Evolutionary conservation across 2,797 vertebrate species (phyloP).

Genomic region (Sebastes itinus): DNA sequence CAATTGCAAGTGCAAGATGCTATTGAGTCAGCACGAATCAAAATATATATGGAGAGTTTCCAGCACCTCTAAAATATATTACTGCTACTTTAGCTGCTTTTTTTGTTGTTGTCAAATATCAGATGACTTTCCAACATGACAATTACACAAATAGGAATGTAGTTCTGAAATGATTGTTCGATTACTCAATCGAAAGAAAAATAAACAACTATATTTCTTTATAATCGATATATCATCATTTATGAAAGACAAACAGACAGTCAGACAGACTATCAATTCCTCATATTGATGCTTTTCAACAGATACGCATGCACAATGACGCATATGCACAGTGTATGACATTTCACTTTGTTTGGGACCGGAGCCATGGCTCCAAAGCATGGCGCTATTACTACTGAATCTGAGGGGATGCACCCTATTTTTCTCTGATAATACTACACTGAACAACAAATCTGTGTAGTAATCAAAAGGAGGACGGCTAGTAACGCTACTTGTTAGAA

Average conservation of each 20-base stretch:
- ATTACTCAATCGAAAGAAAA: background rate
- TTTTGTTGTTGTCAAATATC: background rate
- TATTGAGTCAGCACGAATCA: background rate
- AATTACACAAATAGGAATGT: background rate
- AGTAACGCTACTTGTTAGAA: too few species aligned
- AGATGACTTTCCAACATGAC: too few species aligned
- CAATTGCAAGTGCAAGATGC: background rate
- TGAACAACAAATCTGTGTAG: too few species aligned
- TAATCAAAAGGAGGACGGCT: too few species aligned
- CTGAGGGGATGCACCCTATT: too few species aligned
- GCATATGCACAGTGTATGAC: too few species aligned
- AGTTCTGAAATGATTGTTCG: background rate
- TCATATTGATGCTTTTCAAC: too few species aligned
- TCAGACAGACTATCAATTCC: too few species aligned
- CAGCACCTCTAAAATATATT: background rate
- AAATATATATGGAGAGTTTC: background rate
- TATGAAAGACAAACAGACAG: background rate
- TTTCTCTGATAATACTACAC: too few species aligned
- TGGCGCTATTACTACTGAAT: too few species aligned
- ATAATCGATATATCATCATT: background rate
- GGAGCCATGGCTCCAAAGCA: accelerated
- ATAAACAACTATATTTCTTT: background rate
- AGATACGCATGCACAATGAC: too few species aligned
- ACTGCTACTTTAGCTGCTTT: background rate
- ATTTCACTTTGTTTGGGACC: too few species aligned